Conservation (phyloP, 2,797 vertebrate species). For the Glossophaga mutica region DNA sequence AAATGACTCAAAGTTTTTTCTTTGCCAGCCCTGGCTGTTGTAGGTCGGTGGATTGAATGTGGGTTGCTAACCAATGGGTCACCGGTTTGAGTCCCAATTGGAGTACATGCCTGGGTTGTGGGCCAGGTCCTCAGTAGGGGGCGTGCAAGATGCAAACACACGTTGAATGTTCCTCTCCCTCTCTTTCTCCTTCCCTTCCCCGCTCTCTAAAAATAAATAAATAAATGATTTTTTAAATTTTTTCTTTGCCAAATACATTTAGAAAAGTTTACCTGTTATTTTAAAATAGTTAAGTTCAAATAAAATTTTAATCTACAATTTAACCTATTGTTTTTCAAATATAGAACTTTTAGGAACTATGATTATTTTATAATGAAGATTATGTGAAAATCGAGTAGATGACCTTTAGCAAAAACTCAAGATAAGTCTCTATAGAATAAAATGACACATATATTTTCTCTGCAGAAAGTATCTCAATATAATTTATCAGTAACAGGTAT, state of each 20-base stretch:
- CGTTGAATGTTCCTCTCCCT: too few relatives aligned
- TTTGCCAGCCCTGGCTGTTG: too few relatives aligned
- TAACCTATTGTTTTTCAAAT: background rate
- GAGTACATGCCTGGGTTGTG: too few relatives aligned
- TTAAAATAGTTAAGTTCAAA: background rate
- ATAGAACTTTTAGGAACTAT: conserved; percentile 64
- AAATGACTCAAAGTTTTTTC: background rate
- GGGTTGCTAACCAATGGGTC: too few relatives aligned
- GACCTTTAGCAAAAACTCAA: conserved; percentile 61
- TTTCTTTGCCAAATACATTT: background rate
- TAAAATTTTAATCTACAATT: background rate
- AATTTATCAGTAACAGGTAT: conserved; percentile 16
- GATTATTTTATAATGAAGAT: background rate
- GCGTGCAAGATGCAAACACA: too few relatives aligned
- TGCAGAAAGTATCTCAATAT: conserved; percentile 27
- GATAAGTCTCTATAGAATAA: conserved; percentile 47
- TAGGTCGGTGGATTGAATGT: too few relatives aligned
- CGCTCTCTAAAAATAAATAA: too few relatives aligned
- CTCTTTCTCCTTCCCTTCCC: too few relatives aligned
- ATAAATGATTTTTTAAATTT: background rate
- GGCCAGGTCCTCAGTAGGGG: too few relatives aligned
- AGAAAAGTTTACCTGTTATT: background rate
- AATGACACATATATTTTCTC: conserved; percentile 33
- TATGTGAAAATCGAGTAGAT: conserved; percentile 24
- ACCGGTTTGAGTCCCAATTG: too few relatives aligned